Evolutionary conservation across 2,888 invertebrate species (phyloP), one percentile per base, ranked within the genome.

Genomic region (Formica aserva): DNA sequence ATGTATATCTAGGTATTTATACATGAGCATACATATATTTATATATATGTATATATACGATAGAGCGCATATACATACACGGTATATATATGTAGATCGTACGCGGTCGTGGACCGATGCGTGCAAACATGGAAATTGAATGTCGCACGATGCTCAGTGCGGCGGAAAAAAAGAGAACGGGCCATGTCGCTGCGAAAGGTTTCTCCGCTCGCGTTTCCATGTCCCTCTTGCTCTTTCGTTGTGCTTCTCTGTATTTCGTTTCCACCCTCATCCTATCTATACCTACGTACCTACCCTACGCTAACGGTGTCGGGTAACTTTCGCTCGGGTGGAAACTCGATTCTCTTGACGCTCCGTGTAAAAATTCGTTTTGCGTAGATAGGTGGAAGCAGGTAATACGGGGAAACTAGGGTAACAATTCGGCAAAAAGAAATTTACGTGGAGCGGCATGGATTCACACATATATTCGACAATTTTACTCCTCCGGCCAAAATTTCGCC

Each of bases 121-220:
- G 87, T 76, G 48, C 65, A 55, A 38, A 86, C 82, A 82, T 82
- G 88, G 82, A 90, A 90, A 90, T 90, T 84, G 85, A 90, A 88
- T 87, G 83, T 90, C 82, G 74, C 87, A 67, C 78, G 81, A 60
- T 72, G 45, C 5, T 67, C 83, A 41, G 83, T 32, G 45, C 45
- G 83, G 60, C 26, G 83, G 87, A 80, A 83, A 85, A 83, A 87
- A 78, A 55, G 57, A 77, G 32, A 32, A 62, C 65, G 57, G 55
- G n/a, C 52, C 38, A 15, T 32, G 77, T 41, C 38, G 45, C 74
- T 65, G 72, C 63, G 75, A 84, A 88, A 88, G 88, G 84, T 83
- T 83, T 71, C 78, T 32, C 71, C 67, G n/a, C 35, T 77, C 67
- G 38, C 67, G 74, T 82, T 66, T 67, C 83, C 75, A 65, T 18